These are phyloP conservation scores for Protonemura montana DNA, from an alignment of 2,888 invertebrate genomes.

Conservation along the genomic window DNA sequence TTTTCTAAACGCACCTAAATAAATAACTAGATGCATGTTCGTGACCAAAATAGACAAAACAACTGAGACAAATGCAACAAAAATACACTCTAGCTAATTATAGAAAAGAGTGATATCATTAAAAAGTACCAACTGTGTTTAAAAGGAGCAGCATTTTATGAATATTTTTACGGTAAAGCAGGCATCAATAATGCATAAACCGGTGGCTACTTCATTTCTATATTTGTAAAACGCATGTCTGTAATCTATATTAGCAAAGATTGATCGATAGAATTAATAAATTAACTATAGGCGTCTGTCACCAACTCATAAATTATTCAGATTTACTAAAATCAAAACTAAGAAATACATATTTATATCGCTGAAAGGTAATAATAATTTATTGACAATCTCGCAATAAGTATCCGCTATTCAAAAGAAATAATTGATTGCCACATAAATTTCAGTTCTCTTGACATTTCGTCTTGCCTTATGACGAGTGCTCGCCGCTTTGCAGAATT, in stretches of 20 bases:
- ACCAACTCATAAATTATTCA: neutral
- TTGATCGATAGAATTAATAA: slow-evolving; percentile 5
- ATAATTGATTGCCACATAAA: neutral
- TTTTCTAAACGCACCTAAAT: too few species aligned
- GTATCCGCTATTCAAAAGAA: neutral
- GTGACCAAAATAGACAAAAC: too few species aligned
- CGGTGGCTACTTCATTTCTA: neutral
- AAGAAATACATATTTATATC: neutral
- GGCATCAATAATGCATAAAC: neutral
- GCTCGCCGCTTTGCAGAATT: neutral
- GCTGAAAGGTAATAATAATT: neutral
- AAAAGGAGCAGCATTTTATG: neutral
- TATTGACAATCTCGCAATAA: neutral
- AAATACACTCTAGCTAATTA: too few species aligned
- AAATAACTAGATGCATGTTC: too few species aligned
- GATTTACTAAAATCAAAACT: neutral
- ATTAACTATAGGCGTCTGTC: neutral
- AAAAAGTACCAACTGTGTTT: too few species aligned
- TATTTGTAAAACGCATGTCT: neutral
- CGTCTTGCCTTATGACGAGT: neutral
- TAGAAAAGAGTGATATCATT: too few species aligned
- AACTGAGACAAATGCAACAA: too few species aligned
- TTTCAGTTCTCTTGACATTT: neutral
- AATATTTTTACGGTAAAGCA: neutral
- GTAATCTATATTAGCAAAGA: neutral